Evolutionary conservation across 2,797 vertebrate genomes (phyloP), one percentile per base, ranked within the genome.

Genomic region (Helarctos malayanus): DNA sequence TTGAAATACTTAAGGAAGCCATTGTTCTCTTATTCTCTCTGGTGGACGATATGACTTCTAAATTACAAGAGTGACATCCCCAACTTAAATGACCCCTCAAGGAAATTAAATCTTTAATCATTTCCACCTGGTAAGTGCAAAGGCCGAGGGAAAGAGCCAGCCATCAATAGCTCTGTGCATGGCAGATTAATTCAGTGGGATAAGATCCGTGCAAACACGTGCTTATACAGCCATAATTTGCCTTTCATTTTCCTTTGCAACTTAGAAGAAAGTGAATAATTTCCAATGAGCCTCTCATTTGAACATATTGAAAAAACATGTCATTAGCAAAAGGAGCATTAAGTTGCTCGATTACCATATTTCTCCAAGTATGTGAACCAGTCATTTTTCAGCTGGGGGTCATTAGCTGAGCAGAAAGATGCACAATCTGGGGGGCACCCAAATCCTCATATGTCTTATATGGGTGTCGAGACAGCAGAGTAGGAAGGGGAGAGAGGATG

Each of bases 151-250:
- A 97, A 98, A 97, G 56, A 27, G 79, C 97, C 91, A 27, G 95
- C 96, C 94, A 81, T 97, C 97, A 94, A 87, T 97, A 97, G 95
- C 95, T 98, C 96, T 93, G 82, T 76, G 97, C 95, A 98, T 98
- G 97, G 76, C 88, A 93, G 93, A 97, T n/a, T 57, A 95, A 94
- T 96, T 92, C 0, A 0, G 86, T 41, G 94, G 94, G 97, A 97
- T 71, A 69, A 63, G 86, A 83, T 82, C 93, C 73, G 45, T 57
- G 92, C 83, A 96, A 83, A 97, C 91, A 89, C 84, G 69, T 97
- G 91, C 89, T 96, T 45, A 95, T 47, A 68, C 38, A 89, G 15
- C 69, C 91, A 47, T 61, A 80, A 90, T 89, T 98, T 75, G 61
- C 95, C 96, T 94, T 97, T 94, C 85, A 52, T 95, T 98, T 97